Evolutionary conservation across 2,113 vertebrate genomes (phyloP).

Genomic region (Paracanthobrama guichenoti): DNA sequence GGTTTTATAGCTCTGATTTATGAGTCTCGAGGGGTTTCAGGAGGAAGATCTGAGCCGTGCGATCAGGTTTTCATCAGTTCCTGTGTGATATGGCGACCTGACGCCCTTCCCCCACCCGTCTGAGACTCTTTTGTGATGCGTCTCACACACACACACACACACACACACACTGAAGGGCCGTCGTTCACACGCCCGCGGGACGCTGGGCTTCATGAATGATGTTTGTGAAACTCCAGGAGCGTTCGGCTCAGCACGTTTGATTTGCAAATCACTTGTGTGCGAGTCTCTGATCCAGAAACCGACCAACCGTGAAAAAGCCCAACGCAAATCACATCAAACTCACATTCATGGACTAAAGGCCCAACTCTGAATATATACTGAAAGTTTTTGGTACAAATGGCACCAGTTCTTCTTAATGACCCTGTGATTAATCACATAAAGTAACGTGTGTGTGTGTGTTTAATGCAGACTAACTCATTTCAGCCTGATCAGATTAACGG

Average conservation of each 20-base stretch:
- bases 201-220: not conserved
- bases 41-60: not conserved
- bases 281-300: not conserved
- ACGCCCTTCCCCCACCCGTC: slow-evolving; percentile 1
- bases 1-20: not conserved
- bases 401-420: no score
- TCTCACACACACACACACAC: not conserved
- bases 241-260: not conserved
- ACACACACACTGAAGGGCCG: not conserved
- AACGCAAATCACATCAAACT: not conserved
- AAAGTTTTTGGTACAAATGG: not conserved
- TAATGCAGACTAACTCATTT: not conserved
- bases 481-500: slow-evolving; percentile 4
- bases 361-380: not conserved
- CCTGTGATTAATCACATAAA: no score
- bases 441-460: not conserved
- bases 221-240: not conserved
- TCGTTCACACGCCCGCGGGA: not conserved
- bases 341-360: not conserved
- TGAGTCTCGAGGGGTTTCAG: not conserved
- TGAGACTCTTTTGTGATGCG: slow-evolving; percentile 1
- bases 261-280: slow-evolving; percentile 7
- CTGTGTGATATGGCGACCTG: not conserved
- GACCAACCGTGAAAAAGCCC: not conserved
- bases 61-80: not conserved